These are phyloP conservation scores for Asteroscopus sphinx DNA, from an alignment of 2,888 invertebrate genomes.

Conservation along the genomic window DNA sequence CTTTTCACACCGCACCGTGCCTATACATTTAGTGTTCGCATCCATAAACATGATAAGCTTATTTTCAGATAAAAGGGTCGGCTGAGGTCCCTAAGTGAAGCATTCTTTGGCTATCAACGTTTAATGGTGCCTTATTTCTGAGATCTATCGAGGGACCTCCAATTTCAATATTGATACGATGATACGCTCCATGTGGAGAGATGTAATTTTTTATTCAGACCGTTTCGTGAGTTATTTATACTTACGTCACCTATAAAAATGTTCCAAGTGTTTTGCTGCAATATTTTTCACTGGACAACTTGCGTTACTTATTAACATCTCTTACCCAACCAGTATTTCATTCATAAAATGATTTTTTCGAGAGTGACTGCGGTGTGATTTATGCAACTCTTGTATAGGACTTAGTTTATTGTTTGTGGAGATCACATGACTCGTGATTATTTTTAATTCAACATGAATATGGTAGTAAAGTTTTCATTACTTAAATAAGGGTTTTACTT, in stretches of 20 bases:
- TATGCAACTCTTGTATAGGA: not conserved
- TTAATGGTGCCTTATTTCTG: slow-evolving; percentile 84
- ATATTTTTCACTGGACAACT: not conserved
- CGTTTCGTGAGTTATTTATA: slow-evolving; percentile 66
- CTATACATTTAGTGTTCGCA: slow-evolving; percentile 79
- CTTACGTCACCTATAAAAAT: slow-evolving; percentile 22
- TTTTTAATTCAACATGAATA: slow-evolving; percentile 4
- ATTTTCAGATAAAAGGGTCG: slow-evolving; percentile 87
- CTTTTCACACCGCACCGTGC: slow-evolving; percentile 73
- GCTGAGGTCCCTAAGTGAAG: slow-evolving; percentile 81
- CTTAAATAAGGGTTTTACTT: slow-evolving; percentile 7
- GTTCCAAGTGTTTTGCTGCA: slow-evolving; percentile 2
- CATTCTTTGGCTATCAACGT: slow-evolving; percentile 85
- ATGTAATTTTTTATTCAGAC: slow-evolving; percentile 73
- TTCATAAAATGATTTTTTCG: slow-evolving; percentile 5
- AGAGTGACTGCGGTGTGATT: slow-evolving; percentile 21
- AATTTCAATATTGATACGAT: slow-evolving; percentile 86
- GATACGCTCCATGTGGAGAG: slow-evolving; percentile 66
- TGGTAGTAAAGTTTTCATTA: not conserved
- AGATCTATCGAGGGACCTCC: slow-evolving; percentile 80
- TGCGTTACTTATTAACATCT: slow-evolving; percentile 21
- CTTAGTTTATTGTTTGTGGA: slow-evolving; percentile 15
- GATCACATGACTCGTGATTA: slow-evolving; percentile 14
- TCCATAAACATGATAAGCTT: slow-evolving; percentile 87
- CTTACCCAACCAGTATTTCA: slow-evolving; percentile 14